phyloP scores from a whole-genome alignment of 2,113 vertebrate species.

The Etia nguti region DNA sequence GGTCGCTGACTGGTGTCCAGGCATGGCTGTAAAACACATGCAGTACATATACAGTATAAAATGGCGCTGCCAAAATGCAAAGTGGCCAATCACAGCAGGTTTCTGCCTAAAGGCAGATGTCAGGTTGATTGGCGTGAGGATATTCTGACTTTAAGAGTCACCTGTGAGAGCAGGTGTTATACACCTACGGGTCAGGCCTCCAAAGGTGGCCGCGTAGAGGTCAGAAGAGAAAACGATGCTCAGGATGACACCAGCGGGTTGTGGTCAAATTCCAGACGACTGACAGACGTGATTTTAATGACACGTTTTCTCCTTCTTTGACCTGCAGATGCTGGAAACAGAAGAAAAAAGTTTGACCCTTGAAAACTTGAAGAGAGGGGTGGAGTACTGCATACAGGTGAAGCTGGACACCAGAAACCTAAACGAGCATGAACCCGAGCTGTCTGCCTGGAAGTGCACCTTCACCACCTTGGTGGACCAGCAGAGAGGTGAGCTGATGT shows the following conservation, averaged over 20 bases:
- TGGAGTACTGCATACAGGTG: conserved; percentile 57
- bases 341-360: neutral
- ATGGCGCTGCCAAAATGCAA: neutral
- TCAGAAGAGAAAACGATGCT: neutral
- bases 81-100: neutral
- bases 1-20: neutral
- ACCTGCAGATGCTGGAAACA: rapidly evolving
- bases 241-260: neutral
- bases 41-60: neutral
- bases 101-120: neutral
- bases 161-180: neutral
- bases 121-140: neutral
- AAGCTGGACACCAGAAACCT: rapidly evolving
- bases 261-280: neutral
- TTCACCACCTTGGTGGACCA: conserved; percentile 8
- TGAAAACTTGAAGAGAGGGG: neutral
- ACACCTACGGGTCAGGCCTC: neutral
- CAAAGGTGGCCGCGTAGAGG: neutral
- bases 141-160: neutral
- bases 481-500: conserved; percentile 28
- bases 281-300: neutral
- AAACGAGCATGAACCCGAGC: neutral
- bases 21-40: neutral
- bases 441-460: conserved; percentile 41
- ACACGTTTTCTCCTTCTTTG: neutral